Evolutionary conservation across 2,888 invertebrate genomes (phyloP), one percentile per base, ranked within the genome.

Genomic region (Dasypogon diadema): DNA sequence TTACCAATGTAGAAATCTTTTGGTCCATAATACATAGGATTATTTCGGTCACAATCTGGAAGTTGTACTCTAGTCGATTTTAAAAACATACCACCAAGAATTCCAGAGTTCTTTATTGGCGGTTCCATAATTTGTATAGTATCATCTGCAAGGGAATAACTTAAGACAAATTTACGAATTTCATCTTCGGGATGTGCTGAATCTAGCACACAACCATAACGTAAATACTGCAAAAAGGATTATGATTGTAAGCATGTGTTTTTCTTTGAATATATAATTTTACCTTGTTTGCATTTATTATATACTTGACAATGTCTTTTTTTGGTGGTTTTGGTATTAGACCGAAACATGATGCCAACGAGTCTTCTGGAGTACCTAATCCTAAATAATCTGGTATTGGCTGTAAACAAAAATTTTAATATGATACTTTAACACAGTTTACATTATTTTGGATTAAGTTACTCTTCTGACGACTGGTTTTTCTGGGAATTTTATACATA

Each of bases 1-100:
- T 84, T 79, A 89, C 95, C 95, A 77, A 96, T 91, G 82, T 88
- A 91, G 83, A 96, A 93, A 86, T 93, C 93, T 34, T 90, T 90
- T 0, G 95, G 93, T 0, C 92, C 92, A 81, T 92, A 95, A 83
- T 92, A 94, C 2, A 89, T 88, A 0, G 94, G 93, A 81, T 92
- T 89, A 81, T 92, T 90, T 1, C 90, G 90, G 79, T 90, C 89
- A 0, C 90, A 89, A 0, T 90, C 90, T 0, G 93, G 93, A 78
- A 93, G 93, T 14, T 90, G 88, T 26, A 96, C 82, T 16, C 89
- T 86, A 80, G 89, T 91, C 42, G 91, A 83, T 79, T 90, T 89
- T 58, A 96, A 87, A 85, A 95, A 96, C 82, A 90, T 90, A 0
- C 95, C 95, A 70, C 92, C 93, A 16, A 81, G 81, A 76, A 93